Evolutionary conservation across 2,113 vertebrate genomes (phyloP), one percentile per base, ranked within the genome.

Genomic region (Cricetomys ansorgei): DNA sequence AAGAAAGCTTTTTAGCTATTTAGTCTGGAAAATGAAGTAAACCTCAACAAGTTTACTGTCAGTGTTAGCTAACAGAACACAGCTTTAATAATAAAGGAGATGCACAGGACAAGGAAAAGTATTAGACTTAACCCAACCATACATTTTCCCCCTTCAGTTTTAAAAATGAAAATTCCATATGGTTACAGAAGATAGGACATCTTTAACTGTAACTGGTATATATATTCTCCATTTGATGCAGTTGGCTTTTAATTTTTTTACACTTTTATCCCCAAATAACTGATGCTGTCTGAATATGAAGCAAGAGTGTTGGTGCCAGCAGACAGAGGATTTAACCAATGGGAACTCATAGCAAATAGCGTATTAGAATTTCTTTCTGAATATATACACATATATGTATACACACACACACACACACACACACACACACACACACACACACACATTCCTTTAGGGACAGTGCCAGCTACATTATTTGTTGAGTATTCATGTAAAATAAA

Each of bases 121-220:
- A 88, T 67, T 93, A 92, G 79, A 88, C 37, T 96, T 90, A 67
- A 55, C 45, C 57, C 59, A 84, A 88, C 9, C 94, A 90, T 19
- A 62, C 57, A 89, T 94, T 96, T 90, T 67, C 45, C 77, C 57
- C 23, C 29, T 9, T 96, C 29, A 85, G 0, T 48, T 92, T 94
- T 90, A 37, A 88, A 92, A 96, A 97, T 81, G 91, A 85, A 93
- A 92, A 94, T 85, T 12, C 67, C 89, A 90, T 96, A 93, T 96
- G 89, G 75, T 69, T 96, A 48, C 19, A 48, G 85, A 77, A 43
- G 92, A 97, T 95, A 95, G 55, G 53, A 59, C 65, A 90, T 88
- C 69, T 92, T 94, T 67, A 97, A 9, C 17, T 50, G 27, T 94
- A n/a, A n/a, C n/a, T n/a, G n/a, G n/a, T n/a, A 85, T 95, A 75